Evolutionary conservation across 2,113 vertebrate genomes (phyloP).

Genomic region (Anolis sagrei): DNA sequence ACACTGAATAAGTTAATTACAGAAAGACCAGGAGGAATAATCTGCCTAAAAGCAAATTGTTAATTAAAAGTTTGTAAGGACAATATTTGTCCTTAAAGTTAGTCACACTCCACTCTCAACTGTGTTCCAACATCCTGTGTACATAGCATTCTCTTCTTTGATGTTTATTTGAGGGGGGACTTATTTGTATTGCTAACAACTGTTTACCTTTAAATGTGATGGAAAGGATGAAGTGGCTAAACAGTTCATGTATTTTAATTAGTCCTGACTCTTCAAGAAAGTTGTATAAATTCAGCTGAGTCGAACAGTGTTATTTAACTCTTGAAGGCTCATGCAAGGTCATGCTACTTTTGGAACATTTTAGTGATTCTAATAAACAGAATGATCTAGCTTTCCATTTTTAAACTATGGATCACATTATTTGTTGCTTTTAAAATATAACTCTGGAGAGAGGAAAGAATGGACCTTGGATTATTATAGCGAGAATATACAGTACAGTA

Average conservation of each 20-base stretch:
- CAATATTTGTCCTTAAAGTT: slow-evolving; percentile 6
- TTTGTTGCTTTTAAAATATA: no score
- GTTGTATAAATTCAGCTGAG: background rate
- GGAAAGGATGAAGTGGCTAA: background rate
- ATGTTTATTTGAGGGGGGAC: background rate
- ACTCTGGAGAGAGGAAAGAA: background rate
- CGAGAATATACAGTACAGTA: background rate
- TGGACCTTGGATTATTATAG: background rate
- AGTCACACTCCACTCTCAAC: background rate
- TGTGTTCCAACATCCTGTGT: background rate
- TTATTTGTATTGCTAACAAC: background rate
- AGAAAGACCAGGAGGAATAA: slow-evolving; percentile 8
- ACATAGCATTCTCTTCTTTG: background rate
- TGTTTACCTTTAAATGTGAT: background rate
- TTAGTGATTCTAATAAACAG: no score
- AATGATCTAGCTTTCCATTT: no score
- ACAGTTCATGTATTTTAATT: background rate
- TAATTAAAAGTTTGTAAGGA: slow-evolving; percentile 15
- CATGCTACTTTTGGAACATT: no score
- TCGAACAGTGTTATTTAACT: background rate
- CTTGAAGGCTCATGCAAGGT: background rate
- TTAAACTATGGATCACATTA: no score
- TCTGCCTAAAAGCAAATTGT: background rate
- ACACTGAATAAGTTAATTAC: slow-evolving; percentile 3
- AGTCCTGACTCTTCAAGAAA: background rate